phyloP scores from a whole-genome alignment of 2,113 vertebrate genomes.

The Halcyon malimbica region DNA sequence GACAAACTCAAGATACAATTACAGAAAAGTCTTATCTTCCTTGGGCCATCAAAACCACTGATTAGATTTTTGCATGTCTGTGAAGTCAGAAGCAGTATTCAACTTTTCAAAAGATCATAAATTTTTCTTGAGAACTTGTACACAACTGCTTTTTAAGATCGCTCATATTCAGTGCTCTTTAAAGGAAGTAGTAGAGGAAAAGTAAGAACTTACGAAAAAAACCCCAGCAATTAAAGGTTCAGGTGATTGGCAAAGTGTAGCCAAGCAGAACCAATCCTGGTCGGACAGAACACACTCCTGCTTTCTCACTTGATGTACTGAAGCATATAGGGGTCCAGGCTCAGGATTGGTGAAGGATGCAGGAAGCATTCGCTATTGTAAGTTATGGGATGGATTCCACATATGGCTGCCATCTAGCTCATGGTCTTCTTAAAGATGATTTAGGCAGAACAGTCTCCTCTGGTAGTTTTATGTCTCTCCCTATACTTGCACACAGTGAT shows the following conservation, averaged over 20 bases:
- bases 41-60: background rate
- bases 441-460: background rate
- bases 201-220: background rate
- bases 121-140: background rate
- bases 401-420: background rate
- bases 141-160: background rate
- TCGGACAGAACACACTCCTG: background rate
- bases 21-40: background rate
- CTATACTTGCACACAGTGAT: too few relatives aligned
- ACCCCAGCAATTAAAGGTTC: background rate
- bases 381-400: background rate
- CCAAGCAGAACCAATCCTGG: background rate
- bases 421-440: background rate
- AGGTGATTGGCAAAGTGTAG: background rate
- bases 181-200: background rate
- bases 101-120: background rate
- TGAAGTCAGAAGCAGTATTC: background rate
- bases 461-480: background rate
- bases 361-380: background rate
- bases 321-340: background rate
- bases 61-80: background rate
- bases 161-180: background rate
- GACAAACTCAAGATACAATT: background rate
- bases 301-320: background rate
- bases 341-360: background rate